A percentile compares a stretch with the other conserved stretches of the same genome.
phyloP scores from a whole-genome alignment of 1,140 invertebrate genomes.

The Heliconius congener region DNA sequence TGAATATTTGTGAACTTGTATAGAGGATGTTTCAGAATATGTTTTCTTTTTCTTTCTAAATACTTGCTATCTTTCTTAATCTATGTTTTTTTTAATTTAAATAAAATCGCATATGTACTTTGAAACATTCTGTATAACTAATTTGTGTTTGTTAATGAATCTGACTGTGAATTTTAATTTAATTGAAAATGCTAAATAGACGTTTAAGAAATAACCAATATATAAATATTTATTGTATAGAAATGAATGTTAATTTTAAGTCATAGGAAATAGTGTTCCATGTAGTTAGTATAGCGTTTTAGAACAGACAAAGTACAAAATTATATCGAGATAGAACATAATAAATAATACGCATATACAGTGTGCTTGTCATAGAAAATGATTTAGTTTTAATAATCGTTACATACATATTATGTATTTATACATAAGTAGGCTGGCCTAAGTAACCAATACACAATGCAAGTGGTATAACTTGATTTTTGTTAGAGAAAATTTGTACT shows the following conservation, averaged over 20 bases:
- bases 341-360: background rate
- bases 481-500: background rate
- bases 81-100: background rate
- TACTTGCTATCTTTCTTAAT: background rate
- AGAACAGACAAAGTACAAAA: background rate
- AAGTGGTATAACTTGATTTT: background rate
- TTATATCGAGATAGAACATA: background rate
- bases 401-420: background rate
- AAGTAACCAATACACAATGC: background rate
- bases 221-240: conserved; percentile 7
- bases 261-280: background rate
- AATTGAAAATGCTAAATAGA: background rate
- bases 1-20: background rate
- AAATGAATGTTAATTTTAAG: conserved; percentile 3
- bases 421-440: background rate
- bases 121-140: conserved; percentile 2
- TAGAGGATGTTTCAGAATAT: background rate
- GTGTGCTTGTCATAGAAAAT: background rate
- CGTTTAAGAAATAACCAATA: background rate
- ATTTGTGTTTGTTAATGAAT: conserved; percentile 5
- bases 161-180: background rate
- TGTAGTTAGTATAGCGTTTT: background rate
- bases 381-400: background rate
- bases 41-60: background rate
- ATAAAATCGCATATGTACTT: background rate